Evolutionary conservation across 2,113 vertebrate genomes (phyloP).

Genomic region (Dermatemys mawii): DNA sequence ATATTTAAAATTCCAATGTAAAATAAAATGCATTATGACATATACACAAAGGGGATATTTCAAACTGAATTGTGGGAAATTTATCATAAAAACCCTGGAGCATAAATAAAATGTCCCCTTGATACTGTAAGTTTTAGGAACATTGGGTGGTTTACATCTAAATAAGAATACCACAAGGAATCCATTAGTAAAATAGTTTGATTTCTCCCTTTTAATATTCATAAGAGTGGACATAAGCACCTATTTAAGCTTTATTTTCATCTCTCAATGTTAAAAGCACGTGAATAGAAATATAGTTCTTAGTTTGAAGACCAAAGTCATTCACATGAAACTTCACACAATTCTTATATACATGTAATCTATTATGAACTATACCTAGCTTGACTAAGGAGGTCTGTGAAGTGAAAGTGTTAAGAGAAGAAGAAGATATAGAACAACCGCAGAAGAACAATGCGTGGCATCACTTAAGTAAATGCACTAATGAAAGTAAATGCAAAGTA

Average conservation of each 20-base stretch:
- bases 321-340: background rate
- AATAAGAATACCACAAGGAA: background rate
- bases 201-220: background rate
- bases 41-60: background rate
- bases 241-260: background rate
- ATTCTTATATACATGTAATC: background rate
- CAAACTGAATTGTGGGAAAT: background rate
- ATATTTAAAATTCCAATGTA: constrained; percentile 24
- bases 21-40: background rate
- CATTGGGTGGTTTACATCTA: background rate
- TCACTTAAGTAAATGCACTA: background rate
- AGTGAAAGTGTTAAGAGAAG: background rate
- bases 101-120: background rate
- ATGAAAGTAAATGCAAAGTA: background rate
- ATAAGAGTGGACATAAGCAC: background rate
- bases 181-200: background rate
- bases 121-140: background rate
- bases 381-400: background rate
- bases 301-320: background rate
- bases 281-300: background rate
- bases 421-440: background rate
- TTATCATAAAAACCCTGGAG: background rate
- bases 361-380: background rate
- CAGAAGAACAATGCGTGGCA: background rate
- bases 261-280: background rate